Base-by-base conservation (phyloP, 2,113 vertebrate species). In the Cisticola juncidis region DNA sequence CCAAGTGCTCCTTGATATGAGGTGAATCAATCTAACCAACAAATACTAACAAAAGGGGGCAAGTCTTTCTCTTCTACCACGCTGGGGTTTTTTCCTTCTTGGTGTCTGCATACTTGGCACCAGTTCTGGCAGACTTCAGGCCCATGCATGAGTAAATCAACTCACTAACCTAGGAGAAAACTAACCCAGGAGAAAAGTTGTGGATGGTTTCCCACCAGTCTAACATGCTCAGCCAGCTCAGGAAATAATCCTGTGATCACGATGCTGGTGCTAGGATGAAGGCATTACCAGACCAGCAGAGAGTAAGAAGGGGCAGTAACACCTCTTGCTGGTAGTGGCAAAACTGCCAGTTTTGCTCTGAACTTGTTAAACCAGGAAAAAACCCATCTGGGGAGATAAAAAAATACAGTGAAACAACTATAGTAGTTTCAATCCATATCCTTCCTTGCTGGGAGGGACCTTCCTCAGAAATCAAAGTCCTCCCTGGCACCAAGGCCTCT, bases 401-500 rank as follows among this genome's bases (percentile, higher is more conserved):
- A 64, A 66, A 60, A 22, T 9, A 29, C 33, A 69, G 44, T 40
- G 56, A 85, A 88, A 36, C 17, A 69, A 70, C 50, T 15, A 21
- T 9, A 8, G 42, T 51, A 28, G 61, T 88, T 94, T 90, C 64
- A 80, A 77, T 33, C 31, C 14, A 18, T 38, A 58, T 15, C 19
- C 53, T 93, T 91, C 72, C 81, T 84, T 69, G 86, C 9, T 24
- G n/a, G 14, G 36, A 91, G 48, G 9, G 7, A 89, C 31, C 45
- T 81, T 87, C 65, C 83, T 84, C 70, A 61, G 1, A 54, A 94
- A 68, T 7, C 83, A 88, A 97, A 95, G 91, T 94, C 86, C 90
- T 36, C 5, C 16, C 36, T 21, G 25, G 9, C 20, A 80, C 24
- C 0, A 1, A 88, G 54, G 28, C 19, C 50, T 66, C 58, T 96